Conservation (phyloP, 92 coral and sea anemone species). For the Plumapathes pennacea region DNA sequence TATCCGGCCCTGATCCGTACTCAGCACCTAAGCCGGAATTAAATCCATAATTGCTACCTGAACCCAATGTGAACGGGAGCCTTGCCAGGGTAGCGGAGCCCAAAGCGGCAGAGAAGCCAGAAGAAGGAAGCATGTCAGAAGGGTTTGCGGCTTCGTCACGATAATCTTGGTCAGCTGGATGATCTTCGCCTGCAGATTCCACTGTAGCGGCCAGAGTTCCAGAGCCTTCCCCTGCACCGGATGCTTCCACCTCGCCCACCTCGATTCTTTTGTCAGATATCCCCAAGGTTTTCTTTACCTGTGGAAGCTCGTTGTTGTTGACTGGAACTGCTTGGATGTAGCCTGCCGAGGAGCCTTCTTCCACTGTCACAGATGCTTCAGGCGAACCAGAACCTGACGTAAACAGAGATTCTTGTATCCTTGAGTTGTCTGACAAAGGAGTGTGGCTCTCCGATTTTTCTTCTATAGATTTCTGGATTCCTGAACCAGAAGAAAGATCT, state of each 20-base stretch:
- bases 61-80: constrained; percentile 63
- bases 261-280: constrained; percentile 28
- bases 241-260: constrained; percentile 15
- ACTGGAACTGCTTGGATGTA: constrained; percentile 29
- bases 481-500: constrained; percentile 53
- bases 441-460: no score
- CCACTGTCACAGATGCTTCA: constrained; percentile 42
- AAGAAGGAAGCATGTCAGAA: constrained; percentile 42
- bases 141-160: constrained; percentile 19
- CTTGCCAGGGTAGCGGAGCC: constrained; percentile 52
- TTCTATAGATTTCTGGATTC: no score
- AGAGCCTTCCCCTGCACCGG: constrained; percentile 42
- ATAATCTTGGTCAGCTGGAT: constrained; percentile 15
- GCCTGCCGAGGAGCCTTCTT: constrained; percentile 43
- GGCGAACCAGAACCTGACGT: constrained; percentile 74
- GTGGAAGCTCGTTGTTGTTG: constrained; percentile 56
- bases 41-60: constrained; percentile 58
- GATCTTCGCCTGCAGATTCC: constrained; percentile 7
- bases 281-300: constrained; percentile 32
- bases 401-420: constrained; percentile 61
- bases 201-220: constrained; percentile 1
- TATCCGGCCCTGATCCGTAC: constrained; percentile 55
- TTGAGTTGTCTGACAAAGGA: constrained; percentile 57
- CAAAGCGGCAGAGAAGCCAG: constrained; percentile 66
- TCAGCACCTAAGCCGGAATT: constrained; percentile 66